Evolutionary conservation across 2,888 invertebrate species (phyloP), one percentile per base, ranked within the genome.

Genomic region (Ashinkailepas kermadecensis): DNA sequence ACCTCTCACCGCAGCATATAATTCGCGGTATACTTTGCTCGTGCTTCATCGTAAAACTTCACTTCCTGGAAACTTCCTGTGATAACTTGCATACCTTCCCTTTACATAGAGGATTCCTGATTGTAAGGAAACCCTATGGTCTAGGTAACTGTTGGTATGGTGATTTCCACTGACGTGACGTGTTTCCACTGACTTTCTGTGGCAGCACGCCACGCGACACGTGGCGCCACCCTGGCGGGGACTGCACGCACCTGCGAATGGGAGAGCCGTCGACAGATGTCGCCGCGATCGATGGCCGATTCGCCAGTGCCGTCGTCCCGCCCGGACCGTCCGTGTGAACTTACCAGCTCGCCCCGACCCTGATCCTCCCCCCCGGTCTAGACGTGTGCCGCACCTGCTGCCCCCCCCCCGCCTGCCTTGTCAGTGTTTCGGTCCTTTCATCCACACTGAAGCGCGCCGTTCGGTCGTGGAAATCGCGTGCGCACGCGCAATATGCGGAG

Each of bases 221-320:
- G 54, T 74, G 74, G 39, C 54, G 74, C 74, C 54, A 39, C 54
- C 67, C 74, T 74, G 74, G 74, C 18, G 74, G 74, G 15, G 74
- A 74, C 54, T 54, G 21, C 54, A 39, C 54, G 6, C 39, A 74
- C 39, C 74, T 54, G 21, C 7, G 54, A 18, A 54, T 7, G 10
- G 74, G 54, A 39, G 54, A n/a, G 18, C 54, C 54, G 74, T 18
- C 54, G 18, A 39, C 74, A 74, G 74, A 13, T 54, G 74, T 74
- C 74, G 54, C 74, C 21, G 39, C 18, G 74, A 1, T 74, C 54
- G 65, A 9, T 23, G 62, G n/a, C 65, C 9, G 65, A 23, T n/a
- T 10, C 18, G 18, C 23, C 65, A n/a, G 65, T 9, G 10, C 9
- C 23, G 65, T 9, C n/a, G 65, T 39, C 39, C 39, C 65, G n/a